Evolutionary conservation across 37 sponge, comb jelly and placozoan genomes (phyloP).

Genomic region (Oopsacas minuta): DNA sequence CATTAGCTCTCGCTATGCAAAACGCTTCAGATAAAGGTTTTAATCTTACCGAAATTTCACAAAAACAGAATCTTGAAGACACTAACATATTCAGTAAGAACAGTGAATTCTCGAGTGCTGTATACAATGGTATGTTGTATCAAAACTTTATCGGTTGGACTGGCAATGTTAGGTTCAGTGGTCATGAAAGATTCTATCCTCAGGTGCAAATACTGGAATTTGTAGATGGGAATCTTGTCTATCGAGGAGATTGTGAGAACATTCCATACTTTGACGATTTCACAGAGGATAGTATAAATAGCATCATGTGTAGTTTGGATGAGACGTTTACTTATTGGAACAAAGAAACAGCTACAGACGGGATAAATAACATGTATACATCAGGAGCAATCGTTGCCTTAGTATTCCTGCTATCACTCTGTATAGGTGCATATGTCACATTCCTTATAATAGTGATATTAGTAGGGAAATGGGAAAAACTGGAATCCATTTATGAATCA

Average conservation of each 20-base stretch:
- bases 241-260: not conserved
- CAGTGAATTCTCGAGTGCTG: not conserved
- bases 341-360: not conserved
- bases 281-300: not conserved
- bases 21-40: not conserved
- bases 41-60: not conserved
- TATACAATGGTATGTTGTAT: not conserved
- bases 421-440: not conserved
- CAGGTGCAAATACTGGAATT: not conserved
- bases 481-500: not conserved
- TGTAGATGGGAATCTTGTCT: not conserved
- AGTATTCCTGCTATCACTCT: not conserved
- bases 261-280: not conserved
- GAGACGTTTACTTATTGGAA: not conserved
- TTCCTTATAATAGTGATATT: not conserved
- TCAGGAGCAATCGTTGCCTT: not conserved
- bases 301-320: not conserved
- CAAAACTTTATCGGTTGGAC: not conserved
- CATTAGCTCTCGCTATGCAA: not conserved
- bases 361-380: not conserved
- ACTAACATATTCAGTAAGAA: not conserved
- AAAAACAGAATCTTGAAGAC: not conserved
- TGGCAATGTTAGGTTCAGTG: not conserved
- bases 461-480: not conserved
- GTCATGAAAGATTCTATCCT: not conserved